Base-by-base conservation (phyloP, 2,113 vertebrate genomes). In the Spheniscus mendiculus region DNA sequence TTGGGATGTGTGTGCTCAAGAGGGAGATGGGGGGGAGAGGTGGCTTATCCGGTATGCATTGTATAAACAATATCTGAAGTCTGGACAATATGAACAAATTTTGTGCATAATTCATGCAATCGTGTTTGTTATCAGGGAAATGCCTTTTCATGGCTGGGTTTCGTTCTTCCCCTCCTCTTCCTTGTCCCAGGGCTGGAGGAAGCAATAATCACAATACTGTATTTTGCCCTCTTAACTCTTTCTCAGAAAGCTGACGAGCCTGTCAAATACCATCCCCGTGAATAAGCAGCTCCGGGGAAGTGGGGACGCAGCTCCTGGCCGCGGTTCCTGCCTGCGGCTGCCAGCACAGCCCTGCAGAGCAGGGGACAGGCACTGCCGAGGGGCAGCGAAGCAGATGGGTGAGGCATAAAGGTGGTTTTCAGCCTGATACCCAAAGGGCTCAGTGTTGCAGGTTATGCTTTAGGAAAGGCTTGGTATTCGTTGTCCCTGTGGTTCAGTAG, bases 111-210 rank as follows among this genome's bases (percentile, higher is more conserved):
- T 95, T 96, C 58, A 80, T 76, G 86, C 50, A 26, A 38, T 74
- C 56, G 29, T 96, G 93, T 96, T 97, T 97, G 97, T 98, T 97
- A 97, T 98, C 93, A 95, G 97, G 97, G 97, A 98, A 98, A 97
- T 98, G 96, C 97, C 97, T 98, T 97, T 95, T 92, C 22, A 7
- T 83, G 92, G 90, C 97, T 96, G 97, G 88, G n/a, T 15, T 94
- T 97, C 67, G 23, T 81, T 97, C 93, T 91, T 95, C 96, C 97
- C 94, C 95, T 98, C 95, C 96, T 95, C 91, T 95, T 94, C 96
- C 91, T 95, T 89, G 83, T 95, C 88, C 93, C 91, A 34, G 95
- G 89, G 45, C 91, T 95, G 93, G 93, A 96, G 97, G 97, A 98
- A 97, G 97, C 93, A 97, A 97, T 98, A 94, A 86, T 82, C 96